phyloP scores from a whole-genome alignment of 2,797 vertebrate genomes.

The Spinus olivaceus region DNA sequence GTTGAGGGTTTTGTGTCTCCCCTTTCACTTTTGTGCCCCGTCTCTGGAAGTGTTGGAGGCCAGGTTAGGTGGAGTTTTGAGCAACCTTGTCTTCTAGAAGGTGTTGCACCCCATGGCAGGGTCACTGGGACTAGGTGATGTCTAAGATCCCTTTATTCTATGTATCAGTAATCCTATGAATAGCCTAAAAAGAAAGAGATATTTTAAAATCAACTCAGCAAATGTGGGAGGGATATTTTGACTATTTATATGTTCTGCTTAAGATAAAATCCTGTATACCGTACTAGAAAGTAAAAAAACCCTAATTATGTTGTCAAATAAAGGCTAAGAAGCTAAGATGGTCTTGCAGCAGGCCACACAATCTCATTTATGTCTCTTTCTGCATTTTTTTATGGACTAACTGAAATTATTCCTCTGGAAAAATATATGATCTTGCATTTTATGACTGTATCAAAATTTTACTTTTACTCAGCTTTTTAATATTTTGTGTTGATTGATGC shows the following conservation, averaged over 20 bases:
- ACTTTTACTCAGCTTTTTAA: not conserved
- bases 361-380: not conserved
- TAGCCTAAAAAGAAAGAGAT: not conserved
- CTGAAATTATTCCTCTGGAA: not conserved
- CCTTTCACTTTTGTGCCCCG: not conserved
- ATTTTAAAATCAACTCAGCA: not conserved
- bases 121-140: fast-evolving
- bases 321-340: not conserved
- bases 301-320: not conserved
- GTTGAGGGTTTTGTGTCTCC: not conserved
- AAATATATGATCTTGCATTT: not conserved
- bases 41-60: not conserved
- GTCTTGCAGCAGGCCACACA: not conserved
- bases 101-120: not conserved
- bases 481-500: not conserved
- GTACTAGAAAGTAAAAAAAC: not conserved
- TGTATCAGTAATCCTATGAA: not conserved
- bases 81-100: not conserved
- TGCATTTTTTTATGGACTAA: not conserved
- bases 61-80: not conserved
- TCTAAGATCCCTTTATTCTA: not conserved
- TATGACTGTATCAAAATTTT: not conserved
- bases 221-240: not conserved
- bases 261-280: not conserved
- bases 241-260: not conserved